phyloP scores from a whole-genome alignment of 2,888 invertebrate species.

The Agelastica alni region DNA sequence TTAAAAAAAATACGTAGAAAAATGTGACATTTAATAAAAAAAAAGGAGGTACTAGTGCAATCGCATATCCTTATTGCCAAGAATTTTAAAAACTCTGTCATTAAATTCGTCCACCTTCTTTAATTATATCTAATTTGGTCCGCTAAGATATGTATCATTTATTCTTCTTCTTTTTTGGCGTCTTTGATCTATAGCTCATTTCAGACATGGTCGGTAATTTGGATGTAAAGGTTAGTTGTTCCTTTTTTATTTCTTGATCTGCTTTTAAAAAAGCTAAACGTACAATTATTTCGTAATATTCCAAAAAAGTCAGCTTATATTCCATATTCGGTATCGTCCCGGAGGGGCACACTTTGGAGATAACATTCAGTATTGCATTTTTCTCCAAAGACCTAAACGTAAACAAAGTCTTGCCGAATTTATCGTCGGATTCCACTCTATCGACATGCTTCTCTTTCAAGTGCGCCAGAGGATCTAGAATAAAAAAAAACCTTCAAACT shows the following conservation, averaged over 20 bases:
- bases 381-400: constrained; percentile 48
- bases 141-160: no score
- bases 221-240: not conserved
- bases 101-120: no score
- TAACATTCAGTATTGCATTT: constrained; percentile 45
- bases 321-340: constrained; percentile 55
- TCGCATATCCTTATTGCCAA: no score
- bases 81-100: no score
- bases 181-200: not conserved
- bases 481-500: no score
- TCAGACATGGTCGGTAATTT: not conserved
- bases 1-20: no score
- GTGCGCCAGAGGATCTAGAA: no score
- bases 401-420: constrained; percentile 39
- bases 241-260: constrained; percentile 18
- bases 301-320: constrained; percentile 62
- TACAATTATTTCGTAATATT: constrained; percentile 65
- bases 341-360: constrained; percentile 59
- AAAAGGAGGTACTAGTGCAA: no score
- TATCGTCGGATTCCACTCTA: no score
- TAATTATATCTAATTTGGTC: no score
- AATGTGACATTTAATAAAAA: no score
- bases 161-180: not conserved
- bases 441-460: no score
- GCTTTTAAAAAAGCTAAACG: constrained; percentile 49